A percentile compares a stretch with the other conserved stretches of the same genome.
Evolutionary conservation across 2,888 invertebrate species (phyloP).

Genomic region (Platycnemis pennipes): DNA sequence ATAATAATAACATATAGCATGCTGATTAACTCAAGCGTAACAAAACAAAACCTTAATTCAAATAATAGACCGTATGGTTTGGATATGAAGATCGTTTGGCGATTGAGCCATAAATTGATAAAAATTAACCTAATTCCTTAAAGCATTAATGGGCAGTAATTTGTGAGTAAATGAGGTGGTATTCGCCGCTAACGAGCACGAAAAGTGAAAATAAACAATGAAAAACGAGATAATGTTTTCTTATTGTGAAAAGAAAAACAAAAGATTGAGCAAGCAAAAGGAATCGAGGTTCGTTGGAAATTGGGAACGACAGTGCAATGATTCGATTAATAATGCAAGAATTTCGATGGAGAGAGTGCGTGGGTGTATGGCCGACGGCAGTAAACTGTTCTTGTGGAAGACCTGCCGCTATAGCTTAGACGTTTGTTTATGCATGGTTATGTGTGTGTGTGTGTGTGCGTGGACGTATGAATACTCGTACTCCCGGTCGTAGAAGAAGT

Average conservation of each 20-base stretch:
- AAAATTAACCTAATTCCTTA: background rate
- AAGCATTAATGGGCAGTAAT: background rate
- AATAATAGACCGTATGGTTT: no score
- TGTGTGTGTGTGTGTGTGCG: background rate
- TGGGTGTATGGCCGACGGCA: background rate
- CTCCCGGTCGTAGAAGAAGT: background rate
- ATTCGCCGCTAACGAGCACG: background rate
- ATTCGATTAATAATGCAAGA: conserved; percentile 8
- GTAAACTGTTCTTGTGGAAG: conserved; percentile 22
- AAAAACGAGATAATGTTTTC: background rate
- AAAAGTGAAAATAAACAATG: background rate
- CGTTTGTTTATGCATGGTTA: background rate
- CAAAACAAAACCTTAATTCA: no score
- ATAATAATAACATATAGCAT: no score
- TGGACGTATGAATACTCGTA: background rate
- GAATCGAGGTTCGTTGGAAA: background rate
- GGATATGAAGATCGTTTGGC: background rate
- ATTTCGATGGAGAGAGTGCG: background rate
- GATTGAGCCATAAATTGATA: background rate
- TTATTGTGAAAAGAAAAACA: background rate
- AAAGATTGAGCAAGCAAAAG: background rate
- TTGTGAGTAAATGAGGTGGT: background rate
- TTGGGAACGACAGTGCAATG: background rate
- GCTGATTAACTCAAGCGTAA: no score
- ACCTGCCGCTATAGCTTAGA: background rate